phyloP scores from a whole-genome alignment of 2,888 invertebrate genomes.

The Hyalella azteca region DNA sequence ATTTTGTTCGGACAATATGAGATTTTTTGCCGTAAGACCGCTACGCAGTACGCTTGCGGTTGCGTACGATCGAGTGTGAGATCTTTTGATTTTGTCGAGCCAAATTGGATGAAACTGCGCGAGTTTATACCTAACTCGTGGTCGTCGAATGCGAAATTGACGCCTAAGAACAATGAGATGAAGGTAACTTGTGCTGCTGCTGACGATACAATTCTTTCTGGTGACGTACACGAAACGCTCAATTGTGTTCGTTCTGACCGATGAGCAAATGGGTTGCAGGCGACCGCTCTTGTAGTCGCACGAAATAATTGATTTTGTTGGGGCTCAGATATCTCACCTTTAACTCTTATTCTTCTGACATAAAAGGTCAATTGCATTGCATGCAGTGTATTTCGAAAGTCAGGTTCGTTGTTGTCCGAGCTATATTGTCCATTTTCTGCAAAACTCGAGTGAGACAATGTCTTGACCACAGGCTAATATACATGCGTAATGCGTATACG shows the following conservation, averaged over 20 bases:
- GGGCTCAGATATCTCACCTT: background rate
- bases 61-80: too few relatives aligned
- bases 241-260: conserved; percentile 32
- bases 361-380: background rate
- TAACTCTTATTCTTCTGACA: background rate
- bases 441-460: too few relatives aligned
- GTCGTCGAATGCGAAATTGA: background rate
- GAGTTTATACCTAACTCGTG: too few relatives aligned
- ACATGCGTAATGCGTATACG: too few relatives aligned
- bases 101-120: too few relatives aligned
- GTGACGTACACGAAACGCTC: conserved; percentile 4
- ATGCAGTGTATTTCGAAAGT: background rate
- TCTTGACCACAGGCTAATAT: too few relatives aligned
- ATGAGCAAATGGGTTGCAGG: conserved; percentile 17
- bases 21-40: too few relatives aligned
- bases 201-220: conserved; percentile 21
- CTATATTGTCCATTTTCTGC: background rate
- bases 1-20: too few relatives aligned
- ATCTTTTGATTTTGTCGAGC: too few relatives aligned
- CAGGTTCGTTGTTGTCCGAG: background rate
- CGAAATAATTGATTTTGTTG: background rate
- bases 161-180: background rate
- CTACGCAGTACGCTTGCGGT: too few relatives aligned
- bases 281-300: background rate
- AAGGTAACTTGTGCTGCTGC: background rate